These are phyloP conservation scores for Antigone vipio DNA, from an alignment of 2,113 vertebrate genomes.

Conservation along the genomic window DNA sequence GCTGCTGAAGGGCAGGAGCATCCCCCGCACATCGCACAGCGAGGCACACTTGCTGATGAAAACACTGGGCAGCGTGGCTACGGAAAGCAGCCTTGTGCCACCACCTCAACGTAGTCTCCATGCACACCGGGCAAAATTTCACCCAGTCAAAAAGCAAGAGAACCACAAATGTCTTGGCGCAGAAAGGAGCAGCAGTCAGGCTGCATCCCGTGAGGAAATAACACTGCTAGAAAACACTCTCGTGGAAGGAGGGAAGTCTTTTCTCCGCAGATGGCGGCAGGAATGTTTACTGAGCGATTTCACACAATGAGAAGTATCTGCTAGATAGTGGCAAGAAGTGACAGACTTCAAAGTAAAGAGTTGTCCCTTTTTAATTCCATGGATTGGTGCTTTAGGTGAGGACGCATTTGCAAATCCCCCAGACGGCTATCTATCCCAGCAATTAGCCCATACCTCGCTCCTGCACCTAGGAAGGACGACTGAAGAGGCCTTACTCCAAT, in stretches of 20 bases:
- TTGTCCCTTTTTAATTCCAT: neutral
- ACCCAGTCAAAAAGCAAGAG: neutral
- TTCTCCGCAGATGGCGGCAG: neutral
- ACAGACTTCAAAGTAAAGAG: constrained; percentile 41
- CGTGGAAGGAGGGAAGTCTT: constrained; percentile 14
- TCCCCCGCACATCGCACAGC: neutral
- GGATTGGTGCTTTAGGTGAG: neutral
- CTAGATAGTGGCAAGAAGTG: constrained; percentile 21
- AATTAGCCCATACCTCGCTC: neutral
- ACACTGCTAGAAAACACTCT: neutral
- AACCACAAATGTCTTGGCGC: neutral
- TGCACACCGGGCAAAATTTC: neutral
- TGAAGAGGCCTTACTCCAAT: neutral
- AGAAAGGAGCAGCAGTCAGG: constrained; percentile 7
- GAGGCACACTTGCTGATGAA: neutral
- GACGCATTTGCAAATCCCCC: neutral
- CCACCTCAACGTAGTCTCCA: neutral
- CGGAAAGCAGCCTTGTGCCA: neutral
- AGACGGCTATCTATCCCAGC: fast-evolving
- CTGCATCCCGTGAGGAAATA: neutral
- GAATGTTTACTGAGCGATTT: constrained; percentile 20
- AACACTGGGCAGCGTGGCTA: neutral
- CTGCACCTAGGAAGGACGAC: neutral
- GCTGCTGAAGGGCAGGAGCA: neutral
- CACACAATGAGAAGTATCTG: constrained; percentile 27